These are phyloP conservation scores for Mylabris phalerata DNA, from an alignment of 1,140 invertebrate genomes.

Conservation along the genomic window DNA sequence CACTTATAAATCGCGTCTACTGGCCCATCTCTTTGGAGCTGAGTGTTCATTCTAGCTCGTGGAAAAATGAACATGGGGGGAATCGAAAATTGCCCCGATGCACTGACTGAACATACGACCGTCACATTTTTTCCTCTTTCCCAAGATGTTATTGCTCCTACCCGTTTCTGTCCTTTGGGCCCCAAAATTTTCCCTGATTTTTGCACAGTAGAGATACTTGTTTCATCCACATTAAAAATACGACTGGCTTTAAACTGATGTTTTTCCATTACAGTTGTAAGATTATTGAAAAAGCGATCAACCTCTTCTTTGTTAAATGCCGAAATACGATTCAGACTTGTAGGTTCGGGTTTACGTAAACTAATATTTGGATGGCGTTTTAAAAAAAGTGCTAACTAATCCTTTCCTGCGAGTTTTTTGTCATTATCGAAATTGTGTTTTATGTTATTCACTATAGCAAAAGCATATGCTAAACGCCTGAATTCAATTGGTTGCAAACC, in stretches of 20 bases:
- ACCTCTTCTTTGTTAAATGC: slow-evolving; percentile 1
- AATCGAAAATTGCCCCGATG: slow-evolving; percentile 32
- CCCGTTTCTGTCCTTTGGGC: slow-evolving; percentile 37
- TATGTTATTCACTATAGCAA: slow-evolving; percentile 6
- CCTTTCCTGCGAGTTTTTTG: slow-evolving; percentile 25
- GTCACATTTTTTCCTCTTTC: slow-evolving; percentile 43
- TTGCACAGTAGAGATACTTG: slow-evolving; percentile 43
- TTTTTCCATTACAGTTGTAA: slow-evolving; percentile 11
- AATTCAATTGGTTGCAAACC: slow-evolving; percentile 1
- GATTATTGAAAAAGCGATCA: neutral
- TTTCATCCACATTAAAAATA: slow-evolving; percentile 45
- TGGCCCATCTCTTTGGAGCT: slow-evolving; percentile 24
- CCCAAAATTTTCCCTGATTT: slow-evolving; percentile 39
- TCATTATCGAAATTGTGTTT: slow-evolving; percentile 17
- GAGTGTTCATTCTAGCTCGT: slow-evolving; percentile 8
- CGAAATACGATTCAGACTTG: slow-evolving; percentile 1
- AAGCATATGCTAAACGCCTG: slow-evolving; percentile 6
- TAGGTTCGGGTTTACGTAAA: slow-evolving; percentile 3
- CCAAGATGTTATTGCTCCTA: slow-evolving; percentile 37
- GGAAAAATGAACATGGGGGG: slow-evolving; percentile 30
- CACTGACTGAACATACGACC: slow-evolving; percentile 33
- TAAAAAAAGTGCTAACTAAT: slow-evolving; percentile 37
- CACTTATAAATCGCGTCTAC: slow-evolving; percentile 17
- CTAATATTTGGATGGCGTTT: slow-evolving; percentile 30
- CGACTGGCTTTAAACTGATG: slow-evolving; percentile 25